Evolutionary conservation across 2,888 invertebrate genomes (phyloP), one percentile per base, ranked within the genome.

Genomic region (Caenorhabditis doughertyi): DNA sequence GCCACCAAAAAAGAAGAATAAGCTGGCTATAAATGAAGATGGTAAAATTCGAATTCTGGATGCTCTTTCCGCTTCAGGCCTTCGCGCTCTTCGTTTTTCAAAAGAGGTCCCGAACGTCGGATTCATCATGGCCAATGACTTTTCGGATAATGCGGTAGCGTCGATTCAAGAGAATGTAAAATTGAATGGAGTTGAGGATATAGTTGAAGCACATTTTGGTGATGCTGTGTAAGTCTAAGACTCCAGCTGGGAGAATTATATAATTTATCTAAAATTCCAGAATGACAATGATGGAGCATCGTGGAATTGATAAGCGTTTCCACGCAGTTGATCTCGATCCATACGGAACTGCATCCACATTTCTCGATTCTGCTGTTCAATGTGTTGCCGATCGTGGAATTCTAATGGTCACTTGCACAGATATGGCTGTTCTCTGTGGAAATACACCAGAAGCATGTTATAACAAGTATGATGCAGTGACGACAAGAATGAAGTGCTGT

Each of bases 281-380:
- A 87, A 94, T 95, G 92, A 91, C 96, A 1, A 96, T 97, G 96
- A 95, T 96, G 90, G 94, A 94, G 87, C 95, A 95, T 89, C 94
- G 95, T 65, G 93, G 93, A 23, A 93, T 93, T 25, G 91, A 93
- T 1, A 94, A 95, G 71, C 94, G 95, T 47, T 98, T 97, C 92
- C 94, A 97, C 90, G 96, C 95, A 0, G 95, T 99, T 67, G 99
- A 99, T 92, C 93, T 99, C 76, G 99, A 99, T 93, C 99, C 99
- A 0, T 99, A 98, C 87, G 99, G 99, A 1, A 96, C 96, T 89
- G 97, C 99, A 0, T 95, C 96, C 1, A 94, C 94, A 49, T 99
- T 99, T 93, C 93, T 99, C 0, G 97, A 97, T 91, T 94, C 95
- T 0, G 96, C 97, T 0, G 95, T 98, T 0, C 93, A 93, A 87